Evolutionary conservation across 64 coral and sea anemone genomes (phyloP), one percentile per base, ranked within the genome.

Genomic region (Stichodactyla helianthus): DNA sequence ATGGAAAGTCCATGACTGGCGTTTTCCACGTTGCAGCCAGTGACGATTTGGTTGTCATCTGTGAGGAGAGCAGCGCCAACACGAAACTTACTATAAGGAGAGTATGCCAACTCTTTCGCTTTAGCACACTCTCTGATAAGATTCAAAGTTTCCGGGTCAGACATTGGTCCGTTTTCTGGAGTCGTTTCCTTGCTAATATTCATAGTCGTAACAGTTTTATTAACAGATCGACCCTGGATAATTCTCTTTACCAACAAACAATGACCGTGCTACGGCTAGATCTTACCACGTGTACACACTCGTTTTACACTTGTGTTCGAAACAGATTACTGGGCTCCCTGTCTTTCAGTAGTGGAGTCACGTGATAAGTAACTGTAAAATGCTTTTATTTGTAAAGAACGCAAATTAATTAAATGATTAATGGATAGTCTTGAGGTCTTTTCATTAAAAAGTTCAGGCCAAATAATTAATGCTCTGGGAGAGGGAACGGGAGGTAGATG

Each of bases 51-150:
- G 17, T 92, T 87, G 53, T 94, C 80, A 7, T 94, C 82, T 10
- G 92, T 89, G 51, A 98, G 44, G 11, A 98, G 65, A 0, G 95
- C 95, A 71, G 92, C 90, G 27, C 95, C 95, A 51, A 98, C 95
- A 87, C 92, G 95, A 92, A 98, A 98, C n/a, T 98, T 94, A 79
- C 96, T 98, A 64, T 98, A 98, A 18, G 96, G 96, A 51, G 87
- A 92, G 53, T 98, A 94, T 0, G 96, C 89, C 64, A 88, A 84
- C 56, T 98, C 93, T 82, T 95, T 98, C 6, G 96, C 96, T 88
- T 85, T 87, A 11, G 88, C 55, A 22, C 96, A 88, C 85, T 92
- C 79, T 59, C 79, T 53, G 63, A 92, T 85, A 56, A 98, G 83
- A 12, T 65, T 65, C 22, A 65, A 17, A 22, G 27, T 23, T 28